Conservation (phyloP, 2,113 vertebrate species). For the Vidua macroura region DNA sequence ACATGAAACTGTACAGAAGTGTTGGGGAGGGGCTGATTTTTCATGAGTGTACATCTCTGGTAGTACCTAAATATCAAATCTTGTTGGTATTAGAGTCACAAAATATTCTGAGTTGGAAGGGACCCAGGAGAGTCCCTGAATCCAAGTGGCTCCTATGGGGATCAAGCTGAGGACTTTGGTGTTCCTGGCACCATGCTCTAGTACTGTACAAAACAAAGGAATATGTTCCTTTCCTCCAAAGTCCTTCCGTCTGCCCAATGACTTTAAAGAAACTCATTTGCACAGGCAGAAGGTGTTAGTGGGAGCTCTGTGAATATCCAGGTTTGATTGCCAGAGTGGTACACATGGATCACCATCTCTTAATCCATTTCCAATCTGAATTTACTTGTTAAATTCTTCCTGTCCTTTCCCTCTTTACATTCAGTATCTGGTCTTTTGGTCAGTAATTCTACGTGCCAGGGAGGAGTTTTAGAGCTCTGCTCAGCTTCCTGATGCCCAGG, state of each 20-base stretch:
- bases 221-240: not conserved
- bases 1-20: not conserved
- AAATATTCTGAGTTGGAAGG: not conserved
- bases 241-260: not conserved
- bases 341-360: not conserved
- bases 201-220: not conserved
- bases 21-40: too few species aligned
- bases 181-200: not conserved
- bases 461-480: not conserved
- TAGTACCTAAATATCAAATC: not conserved
- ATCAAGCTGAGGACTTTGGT: not conserved
- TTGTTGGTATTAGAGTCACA: too few species aligned
- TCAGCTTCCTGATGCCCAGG: not conserved
- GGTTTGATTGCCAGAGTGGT: not conserved
- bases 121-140: not conserved
- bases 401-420: not conserved
- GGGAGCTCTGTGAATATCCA: not conserved
- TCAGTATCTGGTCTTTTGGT: not conserved
- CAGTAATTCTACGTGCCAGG: not conserved
- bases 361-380: not conserved
- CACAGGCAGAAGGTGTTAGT: not conserved
- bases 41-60: not conserved
- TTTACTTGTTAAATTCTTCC: not conserved
- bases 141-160: not conserved
- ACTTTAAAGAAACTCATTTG: not conserved